These are phyloP conservation scores for Drosophila subpulchrella DNA, from an alignment of 1,140 invertebrate genomes.

Conservation along the genomic window DNA sequence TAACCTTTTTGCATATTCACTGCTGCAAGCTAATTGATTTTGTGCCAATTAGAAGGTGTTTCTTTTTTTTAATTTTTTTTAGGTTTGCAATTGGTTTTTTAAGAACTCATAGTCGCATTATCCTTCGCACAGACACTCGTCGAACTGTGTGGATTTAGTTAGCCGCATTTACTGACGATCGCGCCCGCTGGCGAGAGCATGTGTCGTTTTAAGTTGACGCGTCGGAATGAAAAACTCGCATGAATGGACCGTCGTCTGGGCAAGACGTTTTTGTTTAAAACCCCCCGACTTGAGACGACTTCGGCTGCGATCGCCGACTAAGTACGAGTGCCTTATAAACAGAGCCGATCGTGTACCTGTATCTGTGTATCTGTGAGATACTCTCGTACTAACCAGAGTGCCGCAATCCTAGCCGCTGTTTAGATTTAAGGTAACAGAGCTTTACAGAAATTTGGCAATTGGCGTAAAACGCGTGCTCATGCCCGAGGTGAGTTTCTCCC, in stretches of 20 bases:
- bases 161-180: conserved; percentile 48
- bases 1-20: conserved; percentile 52
- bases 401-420: conserved; percentile 55
- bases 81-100: not conserved
- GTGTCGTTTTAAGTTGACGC: conserved; percentile 83
- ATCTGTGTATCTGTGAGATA: conserved; percentile 30
- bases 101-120: conserved; percentile 25
- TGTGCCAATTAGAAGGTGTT: conserved; percentile 24
- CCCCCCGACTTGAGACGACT: conserved; percentile 53
- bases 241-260: conserved; percentile 81
- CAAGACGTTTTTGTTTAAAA: conserved; percentile 84
- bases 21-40: conserved; percentile 31
- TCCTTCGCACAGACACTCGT: conserved; percentile 26
- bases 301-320: conserved; percentile 66
- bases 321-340: conserved; percentile 47
- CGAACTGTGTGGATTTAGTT: conserved; percentile 11
- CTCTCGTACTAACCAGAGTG: conserved; percentile 10
- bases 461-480: conserved; percentile 21
- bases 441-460: conserved; percentile 54
- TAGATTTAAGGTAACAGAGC: conserved; percentile 18
- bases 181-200: conserved; percentile 65
- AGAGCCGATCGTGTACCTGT: conserved; percentile 40
- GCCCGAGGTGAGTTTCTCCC: conserved; percentile 11
- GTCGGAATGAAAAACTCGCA: conserved; percentile 84
- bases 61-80: not conserved